These are phyloP conservation scores for Saguinus midas DNA, from an alignment of 2,113 vertebrate genomes.

Conservation along the genomic window DNA sequence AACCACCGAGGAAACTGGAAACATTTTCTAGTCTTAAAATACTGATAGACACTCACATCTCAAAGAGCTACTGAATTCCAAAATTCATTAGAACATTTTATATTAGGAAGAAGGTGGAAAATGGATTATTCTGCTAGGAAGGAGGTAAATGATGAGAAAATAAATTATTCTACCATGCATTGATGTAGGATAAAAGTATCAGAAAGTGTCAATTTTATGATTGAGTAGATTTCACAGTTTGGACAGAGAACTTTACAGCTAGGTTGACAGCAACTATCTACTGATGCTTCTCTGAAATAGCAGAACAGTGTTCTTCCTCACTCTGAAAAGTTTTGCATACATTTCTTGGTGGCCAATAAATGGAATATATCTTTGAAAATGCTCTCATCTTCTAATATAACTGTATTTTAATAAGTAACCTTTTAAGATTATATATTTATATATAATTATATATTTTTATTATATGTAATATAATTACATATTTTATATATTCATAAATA, in stretches of 20 bases:
- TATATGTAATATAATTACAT: too few species aligned
- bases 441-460: too few species aligned
- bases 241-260: background rate
- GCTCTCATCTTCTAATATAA: too few species aligned
- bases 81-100: background rate
- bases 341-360: background rate
- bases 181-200: background rate
- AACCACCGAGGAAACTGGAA: background rate
- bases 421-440: too few species aligned
- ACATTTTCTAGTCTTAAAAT: background rate
- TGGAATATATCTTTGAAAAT: background rate
- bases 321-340: background rate
- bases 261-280: background rate
- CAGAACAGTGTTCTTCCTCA: background rate
- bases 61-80: background rate
- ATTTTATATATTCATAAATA: too few species aligned
- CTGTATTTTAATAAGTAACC: too few species aligned
- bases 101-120: background rate
- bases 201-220: background rate
- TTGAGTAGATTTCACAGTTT: background rate
- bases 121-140: background rate
- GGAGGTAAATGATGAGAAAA: background rate
- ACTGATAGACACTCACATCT: background rate
- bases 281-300: background rate
- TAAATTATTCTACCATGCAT: background rate